A percentile compares a stretch with the other conserved stretches of the same genome.
Conservation (phyloP, 2,113 vertebrate species). For the Oreochromis spilurus region DNA sequence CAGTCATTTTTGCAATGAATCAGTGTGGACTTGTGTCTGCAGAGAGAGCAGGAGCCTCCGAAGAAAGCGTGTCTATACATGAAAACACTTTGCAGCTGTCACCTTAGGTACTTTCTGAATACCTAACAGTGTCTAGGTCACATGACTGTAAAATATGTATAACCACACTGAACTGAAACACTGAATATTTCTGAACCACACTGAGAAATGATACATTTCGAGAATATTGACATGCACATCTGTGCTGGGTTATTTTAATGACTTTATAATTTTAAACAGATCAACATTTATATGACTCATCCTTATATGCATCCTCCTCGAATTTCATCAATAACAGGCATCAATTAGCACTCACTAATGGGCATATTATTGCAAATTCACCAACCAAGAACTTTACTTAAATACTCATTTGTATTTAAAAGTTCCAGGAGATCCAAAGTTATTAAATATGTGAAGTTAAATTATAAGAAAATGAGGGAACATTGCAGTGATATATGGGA, state of each 20-base stretch:
- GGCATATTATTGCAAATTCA: background rate
- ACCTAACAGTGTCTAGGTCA: background rate
- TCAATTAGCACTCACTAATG: background rate
- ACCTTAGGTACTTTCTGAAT: conserved; percentile 1
- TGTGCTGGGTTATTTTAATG: background rate
- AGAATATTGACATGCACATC: background rate
- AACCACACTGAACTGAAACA: background rate
- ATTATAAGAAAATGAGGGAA: background rate
- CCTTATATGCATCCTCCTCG: background rate
- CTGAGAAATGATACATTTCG: background rate
- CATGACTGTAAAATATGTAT: background rate
- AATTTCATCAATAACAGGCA: background rate
- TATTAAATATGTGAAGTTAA: background rate
- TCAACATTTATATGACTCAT: background rate
- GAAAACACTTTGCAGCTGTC: background rate
- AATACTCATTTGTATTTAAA: background rate
- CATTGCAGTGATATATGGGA: background rate
- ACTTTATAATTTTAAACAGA: background rate
- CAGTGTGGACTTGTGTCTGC: background rate
- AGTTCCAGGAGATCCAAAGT: background rate
- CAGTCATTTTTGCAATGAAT: background rate
- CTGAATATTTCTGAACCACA: background rate
- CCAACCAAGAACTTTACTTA: background rate
- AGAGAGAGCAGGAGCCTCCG: background rate
- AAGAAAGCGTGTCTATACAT: background rate